A percentile compares a stretch with the other conserved stretches of the same genome.
Conservation (phyloP, 2,888 invertebrate genomes). For the Timandra comae region DNA sequence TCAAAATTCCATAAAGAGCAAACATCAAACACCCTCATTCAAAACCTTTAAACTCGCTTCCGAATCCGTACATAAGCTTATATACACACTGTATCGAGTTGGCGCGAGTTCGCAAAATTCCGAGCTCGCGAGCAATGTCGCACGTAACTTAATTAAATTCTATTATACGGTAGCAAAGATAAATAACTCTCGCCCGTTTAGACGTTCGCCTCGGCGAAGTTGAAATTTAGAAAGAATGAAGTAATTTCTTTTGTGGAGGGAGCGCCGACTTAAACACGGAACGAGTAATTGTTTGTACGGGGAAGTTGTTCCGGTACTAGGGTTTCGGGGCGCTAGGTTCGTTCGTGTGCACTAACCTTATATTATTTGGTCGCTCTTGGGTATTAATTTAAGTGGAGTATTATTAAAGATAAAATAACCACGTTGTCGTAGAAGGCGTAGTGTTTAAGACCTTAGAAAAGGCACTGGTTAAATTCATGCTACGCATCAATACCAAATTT, state of each 20-base stretch:
- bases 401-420: too few species aligned
- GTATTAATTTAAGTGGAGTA: too few species aligned
- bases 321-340: conserved; percentile 5
- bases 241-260: conserved; percentile 54
- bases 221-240: conserved; percentile 65
- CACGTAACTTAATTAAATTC: conserved; percentile 74
- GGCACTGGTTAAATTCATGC: too few species aligned
- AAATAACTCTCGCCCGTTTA: conserved; percentile 65
- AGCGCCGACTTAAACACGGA: conserved; percentile 29
- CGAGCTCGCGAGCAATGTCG: conserved; percentile 60
- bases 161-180: conserved; percentile 67
- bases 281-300: conserved; percentile 34
- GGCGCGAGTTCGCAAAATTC: conserved; percentile 51
- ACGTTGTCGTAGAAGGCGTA: too few species aligned
- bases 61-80: conserved; percentile 18
- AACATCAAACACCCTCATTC: background rate
- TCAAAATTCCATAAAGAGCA: too few species aligned
- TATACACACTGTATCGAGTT: conserved; percentile 33
- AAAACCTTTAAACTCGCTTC: background rate
- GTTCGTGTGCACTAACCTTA: background rate
- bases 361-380: too few species aligned
- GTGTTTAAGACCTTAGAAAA: too few species aligned
- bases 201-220: conserved; percentile 31
- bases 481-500: too few species aligned
- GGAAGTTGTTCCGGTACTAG: conserved; percentile 11